A percentile compares a stretch with the other conserved stretches of the same genome.
phyloP scores from a whole-genome alignment of 2,888 invertebrate genomes.

The Norana najaformis region DNA sequence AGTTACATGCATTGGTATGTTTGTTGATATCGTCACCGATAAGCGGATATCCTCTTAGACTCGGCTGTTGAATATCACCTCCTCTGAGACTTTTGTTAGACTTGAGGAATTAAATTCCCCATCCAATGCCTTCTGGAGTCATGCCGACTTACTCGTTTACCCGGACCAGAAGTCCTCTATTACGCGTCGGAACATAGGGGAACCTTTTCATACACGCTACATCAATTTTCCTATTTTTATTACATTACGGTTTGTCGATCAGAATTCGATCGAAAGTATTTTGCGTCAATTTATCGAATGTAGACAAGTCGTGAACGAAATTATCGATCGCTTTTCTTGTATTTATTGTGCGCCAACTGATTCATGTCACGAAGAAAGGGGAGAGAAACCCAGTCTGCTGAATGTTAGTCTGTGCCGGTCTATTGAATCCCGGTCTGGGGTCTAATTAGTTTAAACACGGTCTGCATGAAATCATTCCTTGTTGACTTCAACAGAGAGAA shows the following conservation, averaged over 20 bases:
- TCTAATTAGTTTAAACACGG: not conserved
- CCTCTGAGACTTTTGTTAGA: not conserved
- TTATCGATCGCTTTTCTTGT: not conserved
- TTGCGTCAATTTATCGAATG: not conserved
- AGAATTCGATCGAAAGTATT: not conserved
- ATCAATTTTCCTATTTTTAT: not conserved
- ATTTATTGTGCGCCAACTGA: not conserved
- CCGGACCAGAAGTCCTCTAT: too few relatives aligned
- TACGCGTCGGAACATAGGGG: too few relatives aligned
- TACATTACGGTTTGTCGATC: not conserved
- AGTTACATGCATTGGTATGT: not conserved
- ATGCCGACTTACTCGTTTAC: not conserved
- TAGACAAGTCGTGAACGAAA: not conserved
- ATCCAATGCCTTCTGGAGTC: not conserved
- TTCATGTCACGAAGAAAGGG: not conserved
- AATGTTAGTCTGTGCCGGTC: not conserved
- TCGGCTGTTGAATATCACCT: not conserved
- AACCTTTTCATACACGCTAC: not conserved
- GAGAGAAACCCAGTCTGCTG: slow-evolving; percentile 3
- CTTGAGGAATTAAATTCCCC: not conserved
- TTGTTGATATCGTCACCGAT: not conserved
- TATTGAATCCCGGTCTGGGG: not conserved
- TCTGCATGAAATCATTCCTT: not conserved
- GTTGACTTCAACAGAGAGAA: not conserved
- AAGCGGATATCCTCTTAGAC: too few relatives aligned